A percentile compares a stretch with the other conserved stretches of the same genome.
phyloP scores from a whole-genome alignment of 2,888 invertebrate species.

The Eupsilia transversa region DNA sequence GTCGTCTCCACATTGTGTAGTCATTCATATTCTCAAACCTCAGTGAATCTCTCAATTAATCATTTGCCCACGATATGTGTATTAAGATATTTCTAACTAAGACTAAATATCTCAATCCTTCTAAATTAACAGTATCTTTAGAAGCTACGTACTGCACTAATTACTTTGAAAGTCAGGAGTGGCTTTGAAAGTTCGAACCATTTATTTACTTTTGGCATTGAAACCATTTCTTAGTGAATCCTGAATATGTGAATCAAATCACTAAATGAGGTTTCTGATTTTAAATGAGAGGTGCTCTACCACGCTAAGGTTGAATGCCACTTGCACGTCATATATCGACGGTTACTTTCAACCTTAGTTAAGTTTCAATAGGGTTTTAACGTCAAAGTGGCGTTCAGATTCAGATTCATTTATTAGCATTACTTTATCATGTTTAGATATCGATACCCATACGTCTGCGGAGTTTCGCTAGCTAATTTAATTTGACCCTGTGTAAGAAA shows the following conservation, averaged over 20 bases:
- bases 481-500: too few species aligned
- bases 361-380: too few species aligned
- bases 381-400: too few species aligned
- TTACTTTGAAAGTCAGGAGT: conserved; percentile 36
- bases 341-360: too few species aligned
- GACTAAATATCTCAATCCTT: conserved; percentile 1
- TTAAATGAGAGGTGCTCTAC: neutral
- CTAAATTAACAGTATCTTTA: neutral
- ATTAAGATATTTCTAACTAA: neutral
- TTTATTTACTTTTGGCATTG: conserved; percentile 17
- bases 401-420: too few species aligned
- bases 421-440: too few species aligned
- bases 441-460: too few species aligned
- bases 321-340: too few species aligned
- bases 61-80: neutral
- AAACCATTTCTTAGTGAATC: conserved; percentile 26
- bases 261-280: neutral
- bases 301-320: too few species aligned
- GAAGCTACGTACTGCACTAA: conserved; percentile 9
- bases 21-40: too few species aligned
- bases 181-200: conserved; percentile 10
- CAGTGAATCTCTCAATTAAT: neutral
- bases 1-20: neutral
- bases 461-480: too few species aligned
- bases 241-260: conserved; percentile 17